Conservation (phyloP, 2,797 vertebrate species). For the Malacoctenus gilli region DNA sequence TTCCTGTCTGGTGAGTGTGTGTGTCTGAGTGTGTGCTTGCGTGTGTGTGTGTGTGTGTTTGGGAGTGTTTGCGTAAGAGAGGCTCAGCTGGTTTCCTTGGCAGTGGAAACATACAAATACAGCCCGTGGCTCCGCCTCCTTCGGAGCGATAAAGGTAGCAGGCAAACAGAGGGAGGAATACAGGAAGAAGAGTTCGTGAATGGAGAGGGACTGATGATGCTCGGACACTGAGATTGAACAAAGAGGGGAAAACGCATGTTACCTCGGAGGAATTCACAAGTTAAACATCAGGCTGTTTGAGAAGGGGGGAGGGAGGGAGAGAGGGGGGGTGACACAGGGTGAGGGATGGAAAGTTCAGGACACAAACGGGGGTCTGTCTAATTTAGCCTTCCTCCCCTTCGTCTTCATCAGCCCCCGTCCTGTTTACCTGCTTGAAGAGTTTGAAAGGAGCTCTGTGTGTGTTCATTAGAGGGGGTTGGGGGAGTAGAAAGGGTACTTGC, state of each 20-base stretch:
- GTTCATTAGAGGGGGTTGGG: constrained; percentile 38
- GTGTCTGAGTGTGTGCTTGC: constrained; percentile 66
- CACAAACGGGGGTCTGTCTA: constrained; percentile 69
- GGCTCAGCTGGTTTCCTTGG: constrained; percentile 77
- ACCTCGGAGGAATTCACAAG: constrained; percentile 40
- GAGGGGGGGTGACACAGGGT: constrained; percentile 8
- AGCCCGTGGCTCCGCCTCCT: constrained; percentile 60
- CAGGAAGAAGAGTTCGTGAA: constrained; percentile 3
- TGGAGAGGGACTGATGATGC: neutral
- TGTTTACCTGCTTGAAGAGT: constrained; percentile 72
- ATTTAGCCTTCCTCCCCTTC: constrained; percentile 27
- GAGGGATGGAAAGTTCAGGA: constrained; percentile 40
- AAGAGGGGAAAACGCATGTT: constrained; percentile 10
- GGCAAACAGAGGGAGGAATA: constrained; percentile 16
- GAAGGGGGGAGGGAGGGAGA: constrained; percentile 17
- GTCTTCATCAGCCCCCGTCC: constrained; percentile 37
- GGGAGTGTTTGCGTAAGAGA: constrained; percentile 69
- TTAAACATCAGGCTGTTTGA: neutral
- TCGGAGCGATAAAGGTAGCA: constrained; percentile 35
- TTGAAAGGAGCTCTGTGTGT: constrained; percentile 66
- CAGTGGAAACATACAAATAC: constrained; percentile 64
- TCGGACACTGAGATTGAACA: constrained; percentile 55
- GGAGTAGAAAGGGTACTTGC: constrained; percentile 27
- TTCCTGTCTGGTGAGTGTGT: constrained; percentile 74
- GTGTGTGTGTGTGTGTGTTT: constrained; percentile 53